Conservation (phyloP, 2,797 vertebrate genomes). For the Ispidina picta region DNA sequence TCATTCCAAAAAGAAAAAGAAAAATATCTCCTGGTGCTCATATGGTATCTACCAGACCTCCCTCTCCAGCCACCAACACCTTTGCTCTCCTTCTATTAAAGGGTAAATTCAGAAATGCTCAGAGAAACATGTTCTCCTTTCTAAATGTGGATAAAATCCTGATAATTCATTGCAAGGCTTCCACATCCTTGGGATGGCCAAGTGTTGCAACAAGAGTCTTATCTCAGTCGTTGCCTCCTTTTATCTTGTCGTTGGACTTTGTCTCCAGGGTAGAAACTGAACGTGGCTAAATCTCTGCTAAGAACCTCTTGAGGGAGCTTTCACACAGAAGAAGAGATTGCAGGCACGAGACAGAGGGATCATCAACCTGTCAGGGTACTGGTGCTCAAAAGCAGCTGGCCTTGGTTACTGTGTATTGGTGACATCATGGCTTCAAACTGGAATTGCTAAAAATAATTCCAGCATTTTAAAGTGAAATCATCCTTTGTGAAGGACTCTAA, state of each 20-base stretch:
- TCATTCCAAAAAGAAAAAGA: neutral
- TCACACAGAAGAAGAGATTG: neutral
- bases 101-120: neutral
- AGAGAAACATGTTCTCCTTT: neutral
- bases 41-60: neutral
- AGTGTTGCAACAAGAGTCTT: neutral
- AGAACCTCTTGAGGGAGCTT: conserved; percentile 17
- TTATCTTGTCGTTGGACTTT: neutral
- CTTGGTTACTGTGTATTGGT: conserved; percentile 22
- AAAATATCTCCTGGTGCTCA: neutral
- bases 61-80: neutral
- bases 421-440: conserved; percentile 17
- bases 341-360: neutral
- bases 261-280: neutral
- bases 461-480: neutral
- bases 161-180: neutral
- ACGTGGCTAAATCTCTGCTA: neutral
- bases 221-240: neutral
- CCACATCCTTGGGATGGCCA: neutral
- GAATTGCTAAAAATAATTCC: conserved; percentile 30
- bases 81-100: neutral
- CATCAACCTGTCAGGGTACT: neutral
- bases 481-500: neutral
- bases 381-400: conserved; percentile 27
- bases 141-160: neutral